Base-by-base conservation (phyloP, 2,113 vertebrate species). In the Puffinus mauretanicus region DNA sequence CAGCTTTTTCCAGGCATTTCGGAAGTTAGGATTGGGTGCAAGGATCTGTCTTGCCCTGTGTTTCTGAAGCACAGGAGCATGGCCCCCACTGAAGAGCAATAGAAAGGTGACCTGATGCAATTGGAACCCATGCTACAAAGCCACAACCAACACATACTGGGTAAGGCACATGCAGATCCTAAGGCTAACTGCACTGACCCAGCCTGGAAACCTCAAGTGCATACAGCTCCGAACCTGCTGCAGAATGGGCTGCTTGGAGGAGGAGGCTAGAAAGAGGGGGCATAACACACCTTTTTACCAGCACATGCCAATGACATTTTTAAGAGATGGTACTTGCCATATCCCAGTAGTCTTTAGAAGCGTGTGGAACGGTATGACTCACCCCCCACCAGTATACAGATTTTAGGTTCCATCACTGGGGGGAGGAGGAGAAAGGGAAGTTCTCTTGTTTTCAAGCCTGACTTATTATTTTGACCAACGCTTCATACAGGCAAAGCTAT, bases 11-110 rank as follows among this genome's bases (percentile, higher is more conserved):
- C 72, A 93, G 55, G 5, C 55, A 8, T 36, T 51, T 2, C 9
- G 9, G 40, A 73, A 36, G 19, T 14, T 1, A 44, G 7, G 46
- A 12, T 16, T 13, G 13, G 38, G 11, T 5, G 6, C 0, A 1
- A 79, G 7, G 10, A n/a, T 16, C 40, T 40, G 46, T 32, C 71
- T 44, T 21, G 29, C 49, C 52, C 26, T 13, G 42, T 20, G 22
- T 17, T 49, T 40, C 58, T 44, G 62, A 38, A 61, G 30, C 15
- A 55, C 29, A 11, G 24, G 34, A 70, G 27, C 36, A 38, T 1
- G 8, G 24, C 9, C 9, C 10, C 13, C 27, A 20, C 1, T 8
- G 21, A 57, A 72, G 7, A 78, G 72, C 46, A 52, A 38, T 0
- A 0, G 51, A 40, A 44, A 93, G 34, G 21, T 36, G 26, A 70